Percentiles rank a stretch among this genome's conserved stretches.
Evolutionary conservation across 2,797 vertebrate species (phyloP).

Genomic region (Chromobotia macracanthus): DNA sequence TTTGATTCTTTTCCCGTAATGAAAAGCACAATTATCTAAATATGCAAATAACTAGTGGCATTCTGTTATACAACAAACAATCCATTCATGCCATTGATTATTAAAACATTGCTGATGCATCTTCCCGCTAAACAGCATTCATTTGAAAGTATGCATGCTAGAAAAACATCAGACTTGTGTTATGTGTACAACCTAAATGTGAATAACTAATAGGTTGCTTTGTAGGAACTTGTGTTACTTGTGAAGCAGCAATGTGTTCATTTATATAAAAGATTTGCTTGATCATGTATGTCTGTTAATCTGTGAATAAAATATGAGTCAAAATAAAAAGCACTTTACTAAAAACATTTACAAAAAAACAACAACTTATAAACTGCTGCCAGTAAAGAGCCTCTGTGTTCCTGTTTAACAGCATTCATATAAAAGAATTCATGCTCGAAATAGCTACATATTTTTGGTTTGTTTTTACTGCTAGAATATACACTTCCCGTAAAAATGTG

Average conservation of each 20-base stretch:
- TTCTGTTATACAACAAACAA: too few relatives aligned
- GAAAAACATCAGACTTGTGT: not conserved
- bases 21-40: too few relatives aligned
- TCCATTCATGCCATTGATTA: too few relatives aligned
- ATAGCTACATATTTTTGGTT: not conserved
- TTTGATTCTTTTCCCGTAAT: too few relatives aligned
- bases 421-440: not conserved
- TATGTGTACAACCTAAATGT: too few relatives aligned
- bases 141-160: too few relatives aligned
- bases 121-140: too few relatives aligned
- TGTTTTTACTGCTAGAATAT: not conserved
- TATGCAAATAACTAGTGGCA: too few relatives aligned
- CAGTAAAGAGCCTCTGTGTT: not conserved
- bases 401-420: conserved; percentile 1
- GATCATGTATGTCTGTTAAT: not conserved
- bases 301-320: not conserved
- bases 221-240: too few relatives aligned
- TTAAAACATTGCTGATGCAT: too few relatives aligned
- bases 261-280: not conserved
- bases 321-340: not conserved
- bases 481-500: not conserved
- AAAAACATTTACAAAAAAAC: not conserved
- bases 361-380: not conserved
- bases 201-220: not conserved
- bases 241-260: not conserved